Evolutionary conservation across 2,888 invertebrate species (phyloP).

Genomic region (Mesorhabditis spiculigera): DNA sequence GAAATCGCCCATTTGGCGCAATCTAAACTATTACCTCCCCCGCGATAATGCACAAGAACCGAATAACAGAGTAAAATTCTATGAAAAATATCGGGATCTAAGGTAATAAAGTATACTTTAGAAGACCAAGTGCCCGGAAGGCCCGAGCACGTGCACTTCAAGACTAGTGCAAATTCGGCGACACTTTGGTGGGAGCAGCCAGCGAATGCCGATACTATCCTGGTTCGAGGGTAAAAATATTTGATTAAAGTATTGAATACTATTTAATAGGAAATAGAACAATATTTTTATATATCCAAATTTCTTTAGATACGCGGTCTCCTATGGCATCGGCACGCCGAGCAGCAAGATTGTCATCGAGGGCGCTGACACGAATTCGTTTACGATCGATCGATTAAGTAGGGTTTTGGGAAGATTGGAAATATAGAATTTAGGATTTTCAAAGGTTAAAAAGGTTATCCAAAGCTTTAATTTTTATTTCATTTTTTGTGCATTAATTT

Average conservation of each 20-base stretch:
- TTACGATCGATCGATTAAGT: slow-evolving; percentile 47
- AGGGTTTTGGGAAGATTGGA: slow-evolving; percentile 14
- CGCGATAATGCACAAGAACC: too few relatives aligned
- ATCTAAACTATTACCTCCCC: too few relatives aligned
- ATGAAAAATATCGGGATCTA: background rate
- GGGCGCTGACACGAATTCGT: slow-evolving; percentile 47
- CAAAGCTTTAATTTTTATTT: too few relatives aligned
- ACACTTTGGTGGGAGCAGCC: slow-evolving; percentile 57
- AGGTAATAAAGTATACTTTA: slow-evolving; percentile 22
- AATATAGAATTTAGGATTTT: background rate
- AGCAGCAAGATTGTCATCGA: slow-evolving; percentile 49
- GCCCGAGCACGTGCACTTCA: slow-evolving; percentile 47
- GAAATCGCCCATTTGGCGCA: too few relatives aligned
- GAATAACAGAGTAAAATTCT: too few relatives aligned
- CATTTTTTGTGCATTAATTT: too few relatives aligned
- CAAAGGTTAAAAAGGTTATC: background rate
- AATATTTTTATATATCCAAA: background rate
- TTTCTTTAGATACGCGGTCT: slow-evolving; percentile 27
- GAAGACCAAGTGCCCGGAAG: slow-evolving; percentile 53
- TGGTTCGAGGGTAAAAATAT: slow-evolving; percentile 47
- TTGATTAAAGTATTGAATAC: background rate
- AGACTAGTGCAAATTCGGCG: slow-evolving; percentile 39
- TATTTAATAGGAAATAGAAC: background rate
- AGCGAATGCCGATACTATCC: slow-evolving; percentile 33
- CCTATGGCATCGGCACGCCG: slow-evolving; percentile 52